A percentile compares a stretch with the other conserved stretches of the same genome.
Conservation (phyloP, 2,888 invertebrate genomes). For the Eupithecia insigniata region DNA sequence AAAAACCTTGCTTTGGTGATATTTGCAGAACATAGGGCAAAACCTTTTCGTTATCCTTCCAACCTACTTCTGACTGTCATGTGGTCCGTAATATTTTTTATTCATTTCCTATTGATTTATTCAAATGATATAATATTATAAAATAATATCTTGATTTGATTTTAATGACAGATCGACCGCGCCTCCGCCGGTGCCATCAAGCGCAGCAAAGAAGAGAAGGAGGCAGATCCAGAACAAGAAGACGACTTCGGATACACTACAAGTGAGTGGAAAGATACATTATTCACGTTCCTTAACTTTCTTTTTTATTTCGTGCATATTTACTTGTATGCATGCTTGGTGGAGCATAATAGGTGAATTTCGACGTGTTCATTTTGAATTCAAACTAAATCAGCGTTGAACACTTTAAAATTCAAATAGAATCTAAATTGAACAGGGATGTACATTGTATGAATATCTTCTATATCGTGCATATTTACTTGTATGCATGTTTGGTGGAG, state of each 20-base stretch:
- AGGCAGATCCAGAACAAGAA: slow-evolving; percentile 92
- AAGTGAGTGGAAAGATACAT: slow-evolving; percentile 89
- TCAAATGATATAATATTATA: too few relatives aligned
- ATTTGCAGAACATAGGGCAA: too few relatives aligned
- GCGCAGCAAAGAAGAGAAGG: slow-evolving; percentile 89
- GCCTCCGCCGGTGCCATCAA: slow-evolving; percentile 94
- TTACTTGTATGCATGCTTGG: slow-evolving; percentile 73
- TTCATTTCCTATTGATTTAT: too few relatives aligned
- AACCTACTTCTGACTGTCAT: too few relatives aligned
- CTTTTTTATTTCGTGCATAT: slow-evolving; percentile 73
- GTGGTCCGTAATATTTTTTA: too few relatives aligned
- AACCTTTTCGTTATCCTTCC: too few relatives aligned
- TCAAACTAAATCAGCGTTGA: not conserved
- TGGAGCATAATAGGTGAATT: slow-evolving; percentile 59
- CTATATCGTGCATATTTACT: slow-evolving; percentile 73
- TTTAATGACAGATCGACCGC: slow-evolving; percentile 88
- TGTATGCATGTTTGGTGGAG: slow-evolving; percentile 73
- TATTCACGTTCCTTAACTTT: slow-evolving; percentile 74
- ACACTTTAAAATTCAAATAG: not conserved
- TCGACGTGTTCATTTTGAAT: not conserved
- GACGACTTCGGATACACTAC: slow-evolving; percentile 97
- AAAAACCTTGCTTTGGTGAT: too few relatives aligned
- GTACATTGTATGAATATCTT: not conserved
- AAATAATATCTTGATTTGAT: too few relatives aligned
- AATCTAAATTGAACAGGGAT: not conserved